Conservation (phyloP, 2,113 vertebrate species). For the Halcyon malimbica region DNA sequence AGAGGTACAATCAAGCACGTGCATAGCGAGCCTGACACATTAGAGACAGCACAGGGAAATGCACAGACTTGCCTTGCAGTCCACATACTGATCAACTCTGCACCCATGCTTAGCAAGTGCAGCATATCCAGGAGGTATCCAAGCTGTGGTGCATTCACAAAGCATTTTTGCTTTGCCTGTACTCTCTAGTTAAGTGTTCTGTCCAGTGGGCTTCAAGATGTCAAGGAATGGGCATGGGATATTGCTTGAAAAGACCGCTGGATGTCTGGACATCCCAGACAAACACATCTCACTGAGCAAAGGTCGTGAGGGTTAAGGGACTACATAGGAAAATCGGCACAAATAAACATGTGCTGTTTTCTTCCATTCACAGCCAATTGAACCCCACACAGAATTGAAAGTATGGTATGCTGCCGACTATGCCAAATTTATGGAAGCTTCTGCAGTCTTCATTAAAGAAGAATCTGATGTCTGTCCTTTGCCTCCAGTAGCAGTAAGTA, state of each 20-base stretch:
- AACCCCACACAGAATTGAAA: slow-evolving; percentile 52
- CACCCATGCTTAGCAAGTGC: not conserved
- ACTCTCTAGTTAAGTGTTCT: not conserved
- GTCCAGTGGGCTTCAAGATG: not conserved
- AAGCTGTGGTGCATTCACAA: not conserved
- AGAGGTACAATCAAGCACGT: not conserved
- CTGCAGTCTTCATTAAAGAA: slow-evolving; percentile 47
- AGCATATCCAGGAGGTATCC: not conserved
- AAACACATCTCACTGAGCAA: not conserved
- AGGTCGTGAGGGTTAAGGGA: not conserved
- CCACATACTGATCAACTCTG: not conserved
- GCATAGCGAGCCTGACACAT: not conserved
- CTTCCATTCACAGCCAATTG: not conserved
- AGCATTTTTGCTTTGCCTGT: not conserved
- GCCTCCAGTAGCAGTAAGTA: slow-evolving; percentile 11
- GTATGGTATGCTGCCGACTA: slow-evolving; percentile 56
- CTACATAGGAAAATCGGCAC: not conserved
- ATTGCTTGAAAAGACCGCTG: not conserved
- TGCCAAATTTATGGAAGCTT: slow-evolving; percentile 51
- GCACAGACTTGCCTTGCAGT: accelerated
- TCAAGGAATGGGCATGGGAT: not conserved
- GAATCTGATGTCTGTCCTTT: slow-evolving; percentile 37
- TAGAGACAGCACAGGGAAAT: accelerated
- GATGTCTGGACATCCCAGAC: not conserved
- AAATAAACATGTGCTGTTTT: not conserved